Evolutionary conservation across 2,888 invertebrate species (phyloP), one percentile per base, ranked within the genome.

Genomic region (Criorhina ranunculi): DNA sequence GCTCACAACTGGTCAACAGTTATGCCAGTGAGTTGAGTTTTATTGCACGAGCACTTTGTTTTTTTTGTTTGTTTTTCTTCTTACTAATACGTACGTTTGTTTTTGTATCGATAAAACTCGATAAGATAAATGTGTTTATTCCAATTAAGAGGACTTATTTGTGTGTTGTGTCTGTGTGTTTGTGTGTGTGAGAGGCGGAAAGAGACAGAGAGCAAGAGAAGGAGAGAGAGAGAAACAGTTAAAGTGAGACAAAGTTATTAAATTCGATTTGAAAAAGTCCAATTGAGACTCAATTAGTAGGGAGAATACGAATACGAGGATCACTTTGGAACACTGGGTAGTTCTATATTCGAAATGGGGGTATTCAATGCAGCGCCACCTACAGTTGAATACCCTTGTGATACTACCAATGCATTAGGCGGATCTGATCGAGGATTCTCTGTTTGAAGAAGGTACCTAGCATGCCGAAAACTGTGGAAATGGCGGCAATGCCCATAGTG

Each of bases 391-490:
- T 89, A 90, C 90, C 90, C 89, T 88, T 91, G 88, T 90, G 90
- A 90, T 91, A 91, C 91, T 91, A 92, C 92, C 92, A 92, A 89
- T 92, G 92, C 91, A 92, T 91, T 75, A 91, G 86, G 33, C 91
- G 91, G 86, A 92, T 89, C 87, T 92, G 91, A 89, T 92, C 91
- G 33, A 92, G 88, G 77, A 92, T 91, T 86, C 92, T 90, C 87
- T 91, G 91, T 87, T 92, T 92, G 85, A 92, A 92, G 88, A 92
- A 91, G 59, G 92, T 91, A 73, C 92, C 92, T 53, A 92, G 88
- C 91, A 92, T 91, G 35, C 92, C 92, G 78, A 92, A 92, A 51
- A 92, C 91, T 1, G 92, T 92, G 37, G 91, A 92, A 42, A 92
- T 89, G 46, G 92, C 92, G 44, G 92, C 92, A 81, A 92, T 90